Evolutionary conservation across 2,113 vertebrate species (phyloP), one percentile per base, ranked within the genome.

Genomic region (Piaya cayana): DNA sequence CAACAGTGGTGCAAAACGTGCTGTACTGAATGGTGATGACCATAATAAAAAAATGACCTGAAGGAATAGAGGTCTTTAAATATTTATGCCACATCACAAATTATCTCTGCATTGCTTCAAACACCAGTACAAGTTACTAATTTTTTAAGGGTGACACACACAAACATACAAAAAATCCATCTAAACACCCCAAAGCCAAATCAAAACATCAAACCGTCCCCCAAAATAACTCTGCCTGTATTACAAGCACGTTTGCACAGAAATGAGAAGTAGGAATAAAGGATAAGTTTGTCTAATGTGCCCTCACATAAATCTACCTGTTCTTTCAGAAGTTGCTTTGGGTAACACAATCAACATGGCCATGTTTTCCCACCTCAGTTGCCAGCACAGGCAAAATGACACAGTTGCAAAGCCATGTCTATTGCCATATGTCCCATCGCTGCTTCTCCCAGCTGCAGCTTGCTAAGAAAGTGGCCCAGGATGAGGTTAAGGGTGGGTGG

Each of bases 1-100:
- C 47, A 59, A 16, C 0, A 1, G 29, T 3, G 0, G 29, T 9
- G 12, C 1, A 29, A 71, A 60, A 72, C 8, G 85, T 0, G 0
- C 29, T 52, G 67, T 74, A 88, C 27, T n/a, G 59, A 91, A 62
- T 1, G 0, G 90, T 5, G 5, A 55, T 30, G 14, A 92, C 90
- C 75, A 85, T 93, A 91, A 91, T 86, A 23, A 77, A 67, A 39
- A 92, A 94, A 56, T 26, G n/a, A 95, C 64, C 82, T 63, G n/a
- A 68, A 86, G 68, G 60, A 93, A 90, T 1, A 53, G 18, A 83
- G 21, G 8, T 23, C 72, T 90, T 95, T 81, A 96, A 97, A 96
- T 90, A 95, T 92, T 96, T 86, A 96, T 90, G 64, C 47, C 71
- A 78, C 19, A 11, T 83, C 63, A 78, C 27, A 82, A 81, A 93